Evolutionary conservation across 2,888 invertebrate species (phyloP), one percentile per base, ranked within the genome.

Genomic region (Aleiodes alternator): DNA sequence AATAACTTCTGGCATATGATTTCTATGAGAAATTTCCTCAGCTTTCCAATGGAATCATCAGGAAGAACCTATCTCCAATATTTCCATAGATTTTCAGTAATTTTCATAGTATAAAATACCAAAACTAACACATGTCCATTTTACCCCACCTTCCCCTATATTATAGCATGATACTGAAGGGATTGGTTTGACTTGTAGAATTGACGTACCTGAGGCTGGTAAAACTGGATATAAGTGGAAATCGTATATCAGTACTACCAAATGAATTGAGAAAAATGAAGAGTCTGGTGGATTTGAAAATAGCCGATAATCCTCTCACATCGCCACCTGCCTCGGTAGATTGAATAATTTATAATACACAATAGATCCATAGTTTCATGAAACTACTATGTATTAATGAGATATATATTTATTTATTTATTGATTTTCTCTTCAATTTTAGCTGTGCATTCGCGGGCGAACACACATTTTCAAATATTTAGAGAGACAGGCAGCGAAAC

Each of bases 401-500:
- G 69, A 55, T 14, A 53, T 29, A 55, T 68, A 55, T 14, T 50
- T 29, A 55, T 68, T 66, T 34, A 29, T 76, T 55, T 9, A 57
- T 64, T 77, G 69, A 11, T 61, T 68, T 59, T 61, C 23, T 34
- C 5, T 34, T 81, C 89, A 43, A 43, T 43, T 91, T 6, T 90
- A 96, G 96, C 91, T 96, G 82, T 98, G 97, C 91, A 95, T 95
- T 90, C 94, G 97, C 89, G 98, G 98, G 83, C 93, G 96, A 87
- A 96, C 97, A 87, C 98, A 98, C 90, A 96, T 98, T 84, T 97
- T 97, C 92, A 98, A 98, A 90, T 97, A 95, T 91, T 92, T 98
- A 82, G 97, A 97, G 89, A 95, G 95, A 86, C 96, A 96, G 91
- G 96, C 97, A 66, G 93, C 93, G 86, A 95, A 95, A 90, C 92